Conservation (phyloP, 2,113 vertebrate genomes). For the Zosterops japonicus region DNA sequence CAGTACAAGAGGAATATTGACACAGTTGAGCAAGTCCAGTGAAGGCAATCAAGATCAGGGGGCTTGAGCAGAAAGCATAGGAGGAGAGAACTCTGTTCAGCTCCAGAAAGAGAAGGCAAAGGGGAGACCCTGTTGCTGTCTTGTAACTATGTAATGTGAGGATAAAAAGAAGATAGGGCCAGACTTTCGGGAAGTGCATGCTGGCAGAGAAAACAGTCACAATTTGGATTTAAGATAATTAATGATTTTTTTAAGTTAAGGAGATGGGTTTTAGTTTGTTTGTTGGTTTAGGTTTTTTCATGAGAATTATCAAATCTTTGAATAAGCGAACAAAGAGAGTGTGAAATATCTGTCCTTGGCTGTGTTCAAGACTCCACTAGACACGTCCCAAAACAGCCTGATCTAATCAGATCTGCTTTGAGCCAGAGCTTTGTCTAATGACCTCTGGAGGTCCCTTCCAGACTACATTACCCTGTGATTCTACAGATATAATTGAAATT, state of each 20-base stretch:
- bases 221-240: not conserved
- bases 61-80: accelerated
- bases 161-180: not conserved
- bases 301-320: not conserved
- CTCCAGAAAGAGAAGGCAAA: not conserved
- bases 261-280: not conserved
- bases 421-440: not conserved
- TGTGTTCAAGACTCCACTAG: not conserved
- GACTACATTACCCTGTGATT: not conserved
- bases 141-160: not conserved
- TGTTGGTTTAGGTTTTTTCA: not conserved
- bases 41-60: not conserved
- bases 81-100: not conserved
- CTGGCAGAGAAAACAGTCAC: not conserved
- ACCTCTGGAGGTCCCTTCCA: not conserved
- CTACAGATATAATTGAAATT: not conserved
- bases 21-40: not conserved
- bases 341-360: not conserved
- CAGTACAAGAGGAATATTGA: not conserved
- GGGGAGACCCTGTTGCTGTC: not conserved
- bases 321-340: not conserved
- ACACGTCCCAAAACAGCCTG: not conserved
- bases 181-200: not conserved
- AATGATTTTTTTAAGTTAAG: not conserved
- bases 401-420: not conserved